Base-by-base conservation (phyloP, 2,113 vertebrate species). In the Dinomys branickii region DNA sequence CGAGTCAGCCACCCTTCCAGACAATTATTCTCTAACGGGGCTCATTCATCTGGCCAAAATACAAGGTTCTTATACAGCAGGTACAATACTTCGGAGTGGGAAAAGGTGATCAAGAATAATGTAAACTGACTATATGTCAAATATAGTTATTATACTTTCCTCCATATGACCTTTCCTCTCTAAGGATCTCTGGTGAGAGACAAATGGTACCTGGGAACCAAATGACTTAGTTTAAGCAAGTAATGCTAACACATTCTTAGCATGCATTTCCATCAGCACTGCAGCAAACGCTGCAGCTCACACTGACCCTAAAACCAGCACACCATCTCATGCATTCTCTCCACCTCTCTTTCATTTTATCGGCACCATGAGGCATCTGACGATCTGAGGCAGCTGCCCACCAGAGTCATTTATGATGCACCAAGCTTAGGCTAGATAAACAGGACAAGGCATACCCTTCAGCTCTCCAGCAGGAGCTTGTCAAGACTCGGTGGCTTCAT, bases 261-360 rank as follows among this genome's bases (percentile, higher is more conserved):
- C 95, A 88, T 41, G 44, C 67, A 69, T 90, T 82, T 84, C 96
- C 41, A 28, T 56, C 77, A 84, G 94, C 71, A 96, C 83, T 94
- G 93, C 96, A 95, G 95, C 59, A 73, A 73, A 26, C 41, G 38
- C 7, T 85, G 96, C 94, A 91, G 90, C 41, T 88, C 73, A 65
- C 52, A 20, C 73, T 86, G 95, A 96, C 96, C 96, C 92, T 94
- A 94, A 96, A 94, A 77, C 86, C 50, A 85, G 82, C n/a, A 17
- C 47, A 87, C 17, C 38, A 38, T 4, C 58, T 63, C 59, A 30
- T 14, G 47, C 11, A 35, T 67, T 93, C 80, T 94, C 65, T 33
- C 84, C 58, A 28, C 41, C 69, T 83, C 56, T 35, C 77, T 44
- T 47, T 52, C 81, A 19, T 52, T 41, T 59, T 50, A 80, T 56